Conservation (phyloP, 1,140 invertebrate genomes). For the Metopolophium dirhodum region DNA sequence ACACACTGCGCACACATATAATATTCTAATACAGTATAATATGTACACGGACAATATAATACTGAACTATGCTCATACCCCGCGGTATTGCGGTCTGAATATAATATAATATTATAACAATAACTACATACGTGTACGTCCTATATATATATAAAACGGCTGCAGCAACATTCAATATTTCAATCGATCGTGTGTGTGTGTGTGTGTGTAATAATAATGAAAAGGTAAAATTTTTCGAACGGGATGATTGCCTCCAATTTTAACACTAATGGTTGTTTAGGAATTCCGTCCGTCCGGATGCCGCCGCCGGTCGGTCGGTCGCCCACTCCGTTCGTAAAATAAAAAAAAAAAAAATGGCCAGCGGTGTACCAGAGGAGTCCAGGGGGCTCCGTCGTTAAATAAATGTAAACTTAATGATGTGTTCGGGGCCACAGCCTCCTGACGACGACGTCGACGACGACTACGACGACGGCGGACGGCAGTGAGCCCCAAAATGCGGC, state of each 20-base stretch:
- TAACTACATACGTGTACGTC: neutral
- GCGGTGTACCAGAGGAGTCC: constrained; percentile 43
- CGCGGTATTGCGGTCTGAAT: neutral
- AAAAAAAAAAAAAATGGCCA: constrained; percentile 54
- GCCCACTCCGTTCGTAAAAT: constrained; percentile 52
- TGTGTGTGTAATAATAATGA: constrained; percentile 44
- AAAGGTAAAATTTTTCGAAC: constrained; percentile 55
- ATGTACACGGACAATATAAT: neutral
- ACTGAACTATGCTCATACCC: neutral
- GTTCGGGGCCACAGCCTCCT: constrained; percentile 51
- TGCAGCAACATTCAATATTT: neutral
- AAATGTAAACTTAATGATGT: constrained; percentile 57
- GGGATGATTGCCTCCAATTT: constrained; percentile 56
- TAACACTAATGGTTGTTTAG: constrained; percentile 57
- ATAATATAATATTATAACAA: neutral
- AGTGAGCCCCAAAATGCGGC: constrained; percentile 43
- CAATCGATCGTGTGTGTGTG: neutral
- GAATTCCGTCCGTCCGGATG: constrained; percentile 46
- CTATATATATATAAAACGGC: neutral
- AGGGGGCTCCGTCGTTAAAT: constrained; percentile 53
- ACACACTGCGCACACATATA: neutral
- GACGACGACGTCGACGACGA: neutral
- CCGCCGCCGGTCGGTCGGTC: constrained; percentile 50
- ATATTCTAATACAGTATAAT: neutral
- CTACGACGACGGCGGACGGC: neutral